phyloP scores from a whole-genome alignment of 2,113 vertebrate genomes.

The Grammomys dolichurus region DNA sequence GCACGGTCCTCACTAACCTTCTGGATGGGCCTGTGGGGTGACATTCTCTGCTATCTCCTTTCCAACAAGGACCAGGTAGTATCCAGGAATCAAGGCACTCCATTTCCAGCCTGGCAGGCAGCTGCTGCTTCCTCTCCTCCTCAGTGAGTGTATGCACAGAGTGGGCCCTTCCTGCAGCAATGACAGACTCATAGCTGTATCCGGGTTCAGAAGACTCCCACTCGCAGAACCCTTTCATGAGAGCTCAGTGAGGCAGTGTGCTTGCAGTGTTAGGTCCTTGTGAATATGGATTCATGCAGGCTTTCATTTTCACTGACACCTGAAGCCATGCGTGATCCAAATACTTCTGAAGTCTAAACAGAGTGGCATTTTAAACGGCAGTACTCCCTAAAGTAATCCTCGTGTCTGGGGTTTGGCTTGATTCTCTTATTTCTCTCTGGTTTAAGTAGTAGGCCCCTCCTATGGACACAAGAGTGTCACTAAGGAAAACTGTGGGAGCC shows the following conservation, averaged over 20 bases:
- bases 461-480: not conserved
- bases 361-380: conserved; percentile 28
- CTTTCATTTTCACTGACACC: conserved; percentile 30
- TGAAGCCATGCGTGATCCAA: not conserved
- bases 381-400: not conserved
- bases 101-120: not conserved
- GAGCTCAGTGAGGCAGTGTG: not conserved
- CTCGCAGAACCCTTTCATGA: not conserved
- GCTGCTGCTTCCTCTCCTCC: not conserved
- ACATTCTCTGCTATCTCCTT: not conserved
- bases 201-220: not conserved
- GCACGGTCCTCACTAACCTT: conserved; percentile 52
- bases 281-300: not conserved
- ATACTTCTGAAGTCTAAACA: not conserved
- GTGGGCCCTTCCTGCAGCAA: not conserved
- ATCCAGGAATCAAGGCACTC: not conserved
- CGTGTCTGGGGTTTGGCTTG: not conserved
- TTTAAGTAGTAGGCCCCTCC: not conserved
- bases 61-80: not conserved
- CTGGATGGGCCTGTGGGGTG: conserved; percentile 41
- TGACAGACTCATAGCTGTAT: not conserved
- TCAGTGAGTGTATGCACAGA: not conserved
- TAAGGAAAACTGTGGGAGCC: not conserved
- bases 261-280: not conserved
- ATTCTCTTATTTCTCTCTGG: not conserved